Evolutionary conservation across 1,140 invertebrate genomes (phyloP).

Genomic region (Polyergus mexicanus): DNA sequence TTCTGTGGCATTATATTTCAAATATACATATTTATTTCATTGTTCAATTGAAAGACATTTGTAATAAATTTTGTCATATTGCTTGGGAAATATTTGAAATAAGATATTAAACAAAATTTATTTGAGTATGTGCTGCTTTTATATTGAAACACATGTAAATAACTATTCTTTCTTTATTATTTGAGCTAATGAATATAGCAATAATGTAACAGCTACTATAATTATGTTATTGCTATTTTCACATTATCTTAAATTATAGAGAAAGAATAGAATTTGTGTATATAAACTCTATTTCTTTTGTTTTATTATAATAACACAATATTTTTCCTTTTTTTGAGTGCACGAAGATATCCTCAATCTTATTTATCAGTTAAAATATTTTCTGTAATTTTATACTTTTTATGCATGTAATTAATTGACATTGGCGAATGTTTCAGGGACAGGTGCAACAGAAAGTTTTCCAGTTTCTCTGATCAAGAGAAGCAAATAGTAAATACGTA

Average conservation of each 20-base stretch:
- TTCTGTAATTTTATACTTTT: slow-evolving; percentile 29
- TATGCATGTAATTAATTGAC: slow-evolving; percentile 50
- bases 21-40: slow-evolving; percentile 8
- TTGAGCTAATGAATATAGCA: too few relatives aligned
- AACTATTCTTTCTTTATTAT: slow-evolving; percentile 10
- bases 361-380: slow-evolving; percentile 15
- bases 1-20: slow-evolving; percentile 29
- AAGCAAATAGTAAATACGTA: slow-evolving; percentile 56
- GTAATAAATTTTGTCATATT: slow-evolving; percentile 11
- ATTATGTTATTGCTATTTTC: too few relatives aligned
- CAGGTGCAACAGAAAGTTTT: slow-evolving; percentile 45
- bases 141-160: slow-evolving; percentile 7
- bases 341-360: neutral
- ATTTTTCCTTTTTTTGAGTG: slow-evolving; percentile 13
- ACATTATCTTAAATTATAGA: too few relatives aligned
- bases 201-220: too few relatives aligned
- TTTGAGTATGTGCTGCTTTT: too few relatives aligned
- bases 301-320: slow-evolving; percentile 28
- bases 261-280: too few relatives aligned
- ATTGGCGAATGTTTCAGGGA: slow-evolving; percentile 72
- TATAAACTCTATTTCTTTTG: slow-evolving; percentile 26
- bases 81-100: slow-evolving; percentile 9
- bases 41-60: slow-evolving; percentile 10
- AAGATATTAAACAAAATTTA: slow-evolving; percentile 7
- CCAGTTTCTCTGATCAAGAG: slow-evolving; percentile 44